Conservation (phyloP, 2,113 vertebrate species). For the Lipophrys pholis region DNA sequence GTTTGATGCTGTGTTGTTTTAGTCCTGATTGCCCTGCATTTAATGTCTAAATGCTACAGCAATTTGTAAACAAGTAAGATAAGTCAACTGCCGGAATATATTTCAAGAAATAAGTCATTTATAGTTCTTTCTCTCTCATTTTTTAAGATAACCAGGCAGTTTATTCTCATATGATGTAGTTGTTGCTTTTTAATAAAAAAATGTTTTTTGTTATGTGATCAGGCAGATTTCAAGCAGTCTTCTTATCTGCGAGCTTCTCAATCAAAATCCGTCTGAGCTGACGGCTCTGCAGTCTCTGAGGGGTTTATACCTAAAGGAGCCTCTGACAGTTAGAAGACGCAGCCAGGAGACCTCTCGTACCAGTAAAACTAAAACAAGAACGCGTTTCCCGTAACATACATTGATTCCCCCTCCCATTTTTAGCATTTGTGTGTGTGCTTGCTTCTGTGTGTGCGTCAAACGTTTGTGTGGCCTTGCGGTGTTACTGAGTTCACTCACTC, state of each 20-base stretch:
- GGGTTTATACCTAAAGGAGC: slow-evolving; percentile 53
- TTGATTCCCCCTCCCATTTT: slow-evolving; percentile 72
- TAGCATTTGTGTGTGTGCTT: slow-evolving; percentile 32
- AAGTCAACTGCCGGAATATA: slow-evolving; percentile 28
- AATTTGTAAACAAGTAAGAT: slow-evolving; percentile 43
- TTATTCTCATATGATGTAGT: background rate
- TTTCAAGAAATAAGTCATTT: background rate
- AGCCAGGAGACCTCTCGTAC: slow-evolving; percentile 63
- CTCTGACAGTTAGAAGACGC: slow-evolving; percentile 73
- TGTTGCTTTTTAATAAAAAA: background rate
- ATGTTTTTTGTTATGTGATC: background rate
- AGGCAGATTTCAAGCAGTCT: slow-evolving; percentile 7
- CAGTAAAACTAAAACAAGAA: slow-evolving; percentile 73
- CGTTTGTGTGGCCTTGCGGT: slow-evolving; percentile 57
- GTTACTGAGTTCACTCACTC: slow-evolving; percentile 61
- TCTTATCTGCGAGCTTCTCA: background rate
- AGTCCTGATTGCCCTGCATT: slow-evolving; percentile 44
- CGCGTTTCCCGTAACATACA: slow-evolving; percentile 76
- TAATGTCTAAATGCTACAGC: slow-evolving; percentile 43
- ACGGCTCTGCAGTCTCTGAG: slow-evolving; percentile 53
- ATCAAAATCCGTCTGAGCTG: background rate
- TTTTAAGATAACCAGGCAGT: background rate
- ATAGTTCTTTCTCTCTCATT: slow-evolving; percentile 4
- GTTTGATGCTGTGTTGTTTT: slow-evolving; percentile 56
- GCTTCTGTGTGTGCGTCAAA: background rate